Conservation (phyloP, 1,140 invertebrate genomes). For the Drosophila subobscura region DNA sequence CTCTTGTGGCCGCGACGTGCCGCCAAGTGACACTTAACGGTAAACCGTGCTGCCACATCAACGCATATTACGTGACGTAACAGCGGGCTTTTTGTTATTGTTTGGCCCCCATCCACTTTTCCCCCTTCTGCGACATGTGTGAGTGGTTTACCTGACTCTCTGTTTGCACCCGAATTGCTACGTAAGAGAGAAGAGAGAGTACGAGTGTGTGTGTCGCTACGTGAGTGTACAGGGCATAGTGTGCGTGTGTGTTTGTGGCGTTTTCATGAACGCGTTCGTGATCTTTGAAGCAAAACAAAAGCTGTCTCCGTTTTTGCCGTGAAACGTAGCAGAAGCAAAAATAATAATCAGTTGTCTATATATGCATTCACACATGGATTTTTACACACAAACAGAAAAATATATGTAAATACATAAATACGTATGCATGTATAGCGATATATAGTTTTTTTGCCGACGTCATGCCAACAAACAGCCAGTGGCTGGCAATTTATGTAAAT, state of each 20-base stretch:
- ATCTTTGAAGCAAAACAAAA: conserved; percentile 82
- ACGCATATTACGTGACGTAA: conserved; percentile 67
- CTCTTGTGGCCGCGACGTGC: no score
- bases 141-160: no score
- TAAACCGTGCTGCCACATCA: conserved; percentile 56
- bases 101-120: conserved; percentile 46
- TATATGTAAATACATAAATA: conserved; percentile 9
- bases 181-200: not conserved
- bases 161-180: no score
- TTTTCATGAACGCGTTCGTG: conserved; percentile 81
- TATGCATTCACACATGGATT: not conserved
- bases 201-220: conserved; percentile 23
- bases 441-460: conserved; percentile 56
- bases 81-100: conserved; percentile 70
- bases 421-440: not conserved
- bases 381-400: conserved; percentile 20
- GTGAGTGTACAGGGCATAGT: conserved; percentile 9
- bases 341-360: conserved; percentile 41
- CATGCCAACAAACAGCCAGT: conserved; percentile 66
- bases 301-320: conserved; percentile 61
- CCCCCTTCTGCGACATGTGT: no score
- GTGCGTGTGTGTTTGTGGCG: conserved; percentile 38
- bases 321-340: conserved; percentile 51
- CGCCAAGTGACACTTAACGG: conserved; percentile 46
- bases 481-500: conserved; percentile 61